These are phyloP conservation scores for Chaetodon auriga DNA, from an alignment of 2,113 vertebrate species.

Conservation along the genomic window DNA sequence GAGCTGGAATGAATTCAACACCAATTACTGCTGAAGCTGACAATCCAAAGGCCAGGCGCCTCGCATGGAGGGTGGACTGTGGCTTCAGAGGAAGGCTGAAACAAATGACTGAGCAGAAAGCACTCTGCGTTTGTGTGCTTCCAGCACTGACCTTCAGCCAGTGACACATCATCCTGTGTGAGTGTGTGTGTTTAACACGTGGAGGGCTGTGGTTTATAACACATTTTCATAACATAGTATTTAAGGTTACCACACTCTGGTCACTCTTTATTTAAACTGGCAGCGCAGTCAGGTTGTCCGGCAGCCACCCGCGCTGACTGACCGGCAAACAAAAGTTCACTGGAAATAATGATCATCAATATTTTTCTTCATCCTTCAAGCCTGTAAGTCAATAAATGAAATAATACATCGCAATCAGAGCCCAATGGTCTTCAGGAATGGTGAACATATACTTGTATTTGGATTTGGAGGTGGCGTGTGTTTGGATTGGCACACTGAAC, in stretches of 20 bases:
- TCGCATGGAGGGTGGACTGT: slow-evolving; percentile 25
- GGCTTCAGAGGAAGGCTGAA: slow-evolving; percentile 41
- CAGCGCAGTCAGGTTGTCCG: slow-evolving; percentile 25
- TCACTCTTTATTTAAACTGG: slow-evolving; percentile 59
- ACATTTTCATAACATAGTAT: slow-evolving; percentile 47
- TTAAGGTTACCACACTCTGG: slow-evolving; percentile 48
- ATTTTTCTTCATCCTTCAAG: slow-evolving; percentile 22
- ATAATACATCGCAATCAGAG: slow-evolving; percentile 32
- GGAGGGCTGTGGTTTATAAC: slow-evolving; percentile 44
- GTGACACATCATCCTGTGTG: slow-evolving; percentile 61
- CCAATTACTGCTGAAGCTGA: slow-evolving; percentile 32
- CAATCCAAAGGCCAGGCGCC: slow-evolving; percentile 35
- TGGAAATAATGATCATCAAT: slow-evolving; percentile 40
- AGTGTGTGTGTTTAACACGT: slow-evolving; percentile 48
- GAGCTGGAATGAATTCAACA: slow-evolving; percentile 27
- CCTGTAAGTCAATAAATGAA: slow-evolving; percentile 44
- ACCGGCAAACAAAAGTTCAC: slow-evolving; percentile 39
- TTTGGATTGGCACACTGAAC: slow-evolving; percentile 67
- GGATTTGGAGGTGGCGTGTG: slow-evolving; percentile 45
- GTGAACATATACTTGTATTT: slow-evolving; percentile 41
- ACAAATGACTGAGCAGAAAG: slow-evolving; percentile 31
- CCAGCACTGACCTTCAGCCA: slow-evolving; percentile 61
- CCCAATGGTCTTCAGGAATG: not conserved
- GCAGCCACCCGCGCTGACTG: slow-evolving; percentile 37
- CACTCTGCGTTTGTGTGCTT: slow-evolving; percentile 25